Percentiles rank a stretch among this genome's conserved stretches.
These are phyloP conservation scores for Halcyon malimbica DNA, from an alignment of 2,113 vertebrate species.

Conservation along the genomic window DNA sequence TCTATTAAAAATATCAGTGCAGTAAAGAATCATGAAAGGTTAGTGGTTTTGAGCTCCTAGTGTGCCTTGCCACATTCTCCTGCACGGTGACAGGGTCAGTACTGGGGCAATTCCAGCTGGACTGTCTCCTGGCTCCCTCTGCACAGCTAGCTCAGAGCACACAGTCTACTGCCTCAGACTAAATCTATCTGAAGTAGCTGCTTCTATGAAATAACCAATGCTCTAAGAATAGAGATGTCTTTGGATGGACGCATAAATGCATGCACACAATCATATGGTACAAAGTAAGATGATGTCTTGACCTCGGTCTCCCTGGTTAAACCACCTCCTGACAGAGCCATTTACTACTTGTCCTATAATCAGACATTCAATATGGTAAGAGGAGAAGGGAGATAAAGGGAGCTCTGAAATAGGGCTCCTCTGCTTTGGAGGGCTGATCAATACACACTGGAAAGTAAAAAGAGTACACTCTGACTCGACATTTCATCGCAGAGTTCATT, in stretches of 20 bases:
- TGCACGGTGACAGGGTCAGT: not conserved
- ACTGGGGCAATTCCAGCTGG: not conserved
- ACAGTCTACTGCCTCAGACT: not conserved
- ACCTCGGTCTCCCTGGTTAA: not conserved
- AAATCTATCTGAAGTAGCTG: not conserved
- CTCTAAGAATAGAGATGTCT: not conserved
- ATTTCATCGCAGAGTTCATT: conserved; percentile 37
- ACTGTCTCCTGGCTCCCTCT: not conserved
- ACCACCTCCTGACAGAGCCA: not conserved
- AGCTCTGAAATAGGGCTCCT: conserved; percentile 32
- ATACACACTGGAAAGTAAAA: not conserved
- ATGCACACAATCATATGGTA: not conserved
- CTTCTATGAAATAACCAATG: not conserved
- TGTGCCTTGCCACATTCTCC: not conserved
- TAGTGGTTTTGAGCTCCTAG: accelerated
- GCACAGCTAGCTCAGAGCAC: not conserved
- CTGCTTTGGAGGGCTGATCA: not conserved
- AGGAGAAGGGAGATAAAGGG: conserved; percentile 20
- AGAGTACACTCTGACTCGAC: not conserved
- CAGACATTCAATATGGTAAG: conserved; percentile 45
- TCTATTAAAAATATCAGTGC: not conserved
- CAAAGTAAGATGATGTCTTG: not conserved
- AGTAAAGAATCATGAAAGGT: not conserved
- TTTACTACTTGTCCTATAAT: not conserved
- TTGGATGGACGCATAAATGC: not conserved